These are phyloP conservation scores for Andrena bicolor DNA, from an alignment of 2,888 invertebrate genomes.

Conservation along the genomic window DNA sequence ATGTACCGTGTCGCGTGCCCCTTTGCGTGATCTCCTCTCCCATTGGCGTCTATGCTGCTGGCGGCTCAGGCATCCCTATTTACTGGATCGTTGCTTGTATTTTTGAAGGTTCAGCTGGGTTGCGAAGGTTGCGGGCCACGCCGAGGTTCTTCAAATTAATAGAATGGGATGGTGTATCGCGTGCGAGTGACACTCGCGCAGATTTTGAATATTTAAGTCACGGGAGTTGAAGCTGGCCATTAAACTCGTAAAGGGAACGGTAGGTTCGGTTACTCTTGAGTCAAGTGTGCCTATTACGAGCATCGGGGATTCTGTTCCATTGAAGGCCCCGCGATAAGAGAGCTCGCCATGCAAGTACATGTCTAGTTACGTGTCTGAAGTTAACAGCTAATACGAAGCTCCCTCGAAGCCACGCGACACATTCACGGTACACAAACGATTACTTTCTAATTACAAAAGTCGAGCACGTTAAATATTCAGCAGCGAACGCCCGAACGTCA, in stretches of 20 bases:
- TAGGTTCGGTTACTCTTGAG: too few species aligned
- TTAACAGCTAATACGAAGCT: neutral
- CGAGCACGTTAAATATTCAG: constrained; percentile 21
- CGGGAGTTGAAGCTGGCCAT: too few species aligned
- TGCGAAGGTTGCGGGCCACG: too few species aligned
- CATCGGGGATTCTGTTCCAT: too few species aligned
- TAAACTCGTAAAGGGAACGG: too few species aligned
- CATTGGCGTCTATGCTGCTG: constrained; percentile 10
- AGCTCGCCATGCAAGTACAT: too few species aligned
- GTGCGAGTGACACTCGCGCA: neutral
- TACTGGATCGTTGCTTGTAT: neutral
- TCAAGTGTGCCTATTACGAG: too few species aligned
- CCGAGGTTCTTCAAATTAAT: neutral
- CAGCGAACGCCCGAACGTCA: neutral
- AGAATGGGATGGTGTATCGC: neutral
- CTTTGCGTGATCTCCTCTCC: constrained; percentile 29
- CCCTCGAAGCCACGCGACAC: too few species aligned
- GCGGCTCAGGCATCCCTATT: constrained; percentile 5
- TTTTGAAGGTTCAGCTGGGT: neutral
- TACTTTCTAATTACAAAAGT: constrained; percentile 15
- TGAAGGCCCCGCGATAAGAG: too few species aligned
- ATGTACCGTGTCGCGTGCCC: neutral
- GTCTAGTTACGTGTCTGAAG: too few species aligned
- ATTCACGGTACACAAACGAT: neutral
- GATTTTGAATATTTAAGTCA: neutral